Conservation (phyloP, 2,888 invertebrate genomes). For the Ennomos fuscantarius region DNA sequence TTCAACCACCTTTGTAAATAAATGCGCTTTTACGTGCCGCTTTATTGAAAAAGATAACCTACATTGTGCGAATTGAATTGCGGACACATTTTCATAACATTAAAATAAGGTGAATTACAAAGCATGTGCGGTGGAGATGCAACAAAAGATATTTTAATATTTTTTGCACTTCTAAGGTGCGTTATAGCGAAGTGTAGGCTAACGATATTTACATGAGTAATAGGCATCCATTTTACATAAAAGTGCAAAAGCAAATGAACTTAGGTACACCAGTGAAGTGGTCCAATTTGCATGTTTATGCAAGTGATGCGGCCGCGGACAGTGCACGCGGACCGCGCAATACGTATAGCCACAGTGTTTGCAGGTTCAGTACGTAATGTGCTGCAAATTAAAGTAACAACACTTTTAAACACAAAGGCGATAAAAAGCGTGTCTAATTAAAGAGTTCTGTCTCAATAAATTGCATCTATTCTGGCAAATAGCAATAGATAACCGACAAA, state of each 20-base stretch:
- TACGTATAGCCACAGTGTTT: constrained; percentile 6
- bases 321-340: constrained; percentile 54
- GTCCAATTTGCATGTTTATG: constrained; percentile 84
- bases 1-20: constrained; percentile 16
- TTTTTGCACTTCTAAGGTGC: constrained; percentile 49
- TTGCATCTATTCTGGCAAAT: too few species aligned
- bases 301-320: constrained; percentile 74
- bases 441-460: too few species aligned
- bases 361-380: constrained; percentile 1
- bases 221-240: constrained; percentile 77
- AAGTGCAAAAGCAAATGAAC: constrained; percentile 81
- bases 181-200: constrained; percentile 59
- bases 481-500: too few species aligned
- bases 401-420: too few species aligned
- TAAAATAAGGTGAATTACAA: constrained; percentile 27
- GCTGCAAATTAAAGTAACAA: neutral
- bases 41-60: constrained; percentile 7
- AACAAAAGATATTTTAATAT: constrained; percentile 51
- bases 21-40: constrained; percentile 7
- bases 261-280: constrained; percentile 73
- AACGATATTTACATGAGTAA: constrained; percentile 82
- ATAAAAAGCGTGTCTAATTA: too few species aligned
- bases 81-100: constrained; percentile 14
- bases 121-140: constrained; percentile 31
- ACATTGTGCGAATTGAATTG: constrained; percentile 10